Evolutionary conservation across 92 coral and sea anemone genomes (phyloP).

Genomic region (Phenganax subtilis): DNA sequence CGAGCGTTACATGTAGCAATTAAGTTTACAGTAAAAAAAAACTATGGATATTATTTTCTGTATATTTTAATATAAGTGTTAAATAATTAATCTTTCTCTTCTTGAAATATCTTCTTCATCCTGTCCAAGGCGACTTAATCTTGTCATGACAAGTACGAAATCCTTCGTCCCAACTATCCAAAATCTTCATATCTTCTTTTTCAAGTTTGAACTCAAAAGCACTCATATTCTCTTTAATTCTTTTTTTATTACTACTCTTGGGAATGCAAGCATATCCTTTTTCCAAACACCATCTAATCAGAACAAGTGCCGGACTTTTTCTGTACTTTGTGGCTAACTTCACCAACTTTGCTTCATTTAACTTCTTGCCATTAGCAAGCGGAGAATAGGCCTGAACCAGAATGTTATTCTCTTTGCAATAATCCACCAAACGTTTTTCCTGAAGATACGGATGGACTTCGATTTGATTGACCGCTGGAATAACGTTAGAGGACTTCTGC

Average conservation of each 20-base stretch:
- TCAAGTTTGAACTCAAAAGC: conserved; percentile 73
- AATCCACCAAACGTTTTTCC: conserved; percentile 57
- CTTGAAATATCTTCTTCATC: conserved; percentile 27
- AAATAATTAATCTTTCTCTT: background rate
- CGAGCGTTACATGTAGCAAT: background rate
- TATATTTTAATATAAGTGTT: no score
- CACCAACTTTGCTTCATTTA: conserved; percentile 55
- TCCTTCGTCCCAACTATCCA: conserved; percentile 78
- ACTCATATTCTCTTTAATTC: conserved; percentile 74
- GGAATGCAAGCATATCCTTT: conserved; percentile 80
- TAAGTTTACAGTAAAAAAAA: background rate
- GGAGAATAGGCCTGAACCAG: conserved; percentile 90
- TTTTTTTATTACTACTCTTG: conserved; percentile 60
- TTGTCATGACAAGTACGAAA: conserved; percentile 84
- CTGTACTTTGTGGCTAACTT: conserved; percentile 48
- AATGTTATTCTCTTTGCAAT: conserved; percentile 66
- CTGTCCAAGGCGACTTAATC: conserved; percentile 79
- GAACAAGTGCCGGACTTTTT: conserved; percentile 70
- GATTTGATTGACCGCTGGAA: conserved; percentile 93
- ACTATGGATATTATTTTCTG: background rate
- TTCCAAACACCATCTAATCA: conserved; percentile 80
- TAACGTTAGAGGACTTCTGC: conserved; percentile 54
- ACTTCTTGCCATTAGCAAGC: conserved; percentile 74
- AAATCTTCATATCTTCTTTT: conserved; percentile 53
- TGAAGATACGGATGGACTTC: conserved; percentile 91